Evolutionary conservation across 2,797 vertebrate genomes (phyloP).

Genomic region (Urophycis tenuis): DNA sequence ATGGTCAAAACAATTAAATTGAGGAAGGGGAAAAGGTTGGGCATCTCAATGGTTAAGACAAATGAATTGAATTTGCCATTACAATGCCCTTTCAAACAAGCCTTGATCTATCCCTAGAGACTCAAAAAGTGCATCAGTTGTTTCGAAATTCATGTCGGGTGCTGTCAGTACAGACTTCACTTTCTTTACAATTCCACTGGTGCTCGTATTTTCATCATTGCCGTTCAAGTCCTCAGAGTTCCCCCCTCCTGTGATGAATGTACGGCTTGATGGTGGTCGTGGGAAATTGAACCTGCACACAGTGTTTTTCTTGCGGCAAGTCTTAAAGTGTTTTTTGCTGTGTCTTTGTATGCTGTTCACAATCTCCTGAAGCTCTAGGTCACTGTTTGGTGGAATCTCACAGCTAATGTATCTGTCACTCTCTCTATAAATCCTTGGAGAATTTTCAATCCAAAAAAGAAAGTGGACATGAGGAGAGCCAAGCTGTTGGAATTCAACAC

Average conservation of each 20-base stretch:
- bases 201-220: background rate
- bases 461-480: too few relatives aligned
- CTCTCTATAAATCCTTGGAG: too few relatives aligned
- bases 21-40: too few relatives aligned
- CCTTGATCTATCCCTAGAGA: too few relatives aligned
- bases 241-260: conserved; percentile 14
- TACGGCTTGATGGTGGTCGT: conserved; percentile 9
- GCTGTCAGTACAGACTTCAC: background rate
- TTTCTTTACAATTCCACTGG: background rate
- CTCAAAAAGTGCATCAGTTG: too few relatives aligned
- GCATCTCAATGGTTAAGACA: too few relatives aligned
- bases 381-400: conserved; percentile 14
- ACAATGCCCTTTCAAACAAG: too few relatives aligned
- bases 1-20: too few relatives aligned
- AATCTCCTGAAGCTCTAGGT: conserved; percentile 17
- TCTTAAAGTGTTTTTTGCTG: conserved; percentile 20
- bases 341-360: conserved; percentile 26
- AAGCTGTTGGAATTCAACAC: conserved; percentile 14
- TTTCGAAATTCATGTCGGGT: too few relatives aligned
- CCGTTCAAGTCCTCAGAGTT: background rate
- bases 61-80: too few relatives aligned
- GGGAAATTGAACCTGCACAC: conserved; percentile 26
- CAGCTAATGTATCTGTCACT: conserved; percentile 18
- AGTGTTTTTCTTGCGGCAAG: conserved; percentile 25
- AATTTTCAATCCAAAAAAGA: too few relatives aligned